Evolutionary conservation across 92 coral and sea anemone genomes (phyloP), one percentile per base, ranked within the genome.

Genomic region (Blastomussa wellsi): DNA sequence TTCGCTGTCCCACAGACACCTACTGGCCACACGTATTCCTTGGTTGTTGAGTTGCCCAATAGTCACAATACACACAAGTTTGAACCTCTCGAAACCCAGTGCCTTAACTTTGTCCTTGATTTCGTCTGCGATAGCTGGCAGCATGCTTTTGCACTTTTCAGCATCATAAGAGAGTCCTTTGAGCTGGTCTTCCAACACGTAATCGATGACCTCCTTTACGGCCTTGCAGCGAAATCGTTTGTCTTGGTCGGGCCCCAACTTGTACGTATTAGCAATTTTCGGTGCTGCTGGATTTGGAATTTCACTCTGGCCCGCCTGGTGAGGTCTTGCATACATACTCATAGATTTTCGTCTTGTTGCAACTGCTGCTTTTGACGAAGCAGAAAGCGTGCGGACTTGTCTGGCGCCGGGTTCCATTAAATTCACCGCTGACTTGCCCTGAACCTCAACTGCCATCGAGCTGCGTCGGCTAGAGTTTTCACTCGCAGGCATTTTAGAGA

Each of bases 1-100:
- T 14, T 84, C 75, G 41, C 80, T 89, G 70, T 97, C 94, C 99
- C 99, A 97, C 28, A 97, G 91, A 73, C 99, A 97, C 36, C 99
- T 87, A 80, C 99, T 97, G 2, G 97, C 98, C 28, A 88, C 89
- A 17, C 98, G 84, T 7, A 94, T 72, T 5, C 95, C 97, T 87
- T 97, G 99, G 77, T 84, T 90, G 51, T 89, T 88, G 31, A 91
- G 83, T 9, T 94, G 91, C 14, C 99, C 99, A 73, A 97, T 93
- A 28, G 94, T 94, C 17, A 92, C 93, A 35, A 89, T 86, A 79
- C 99, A 97, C 8, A 97, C 98, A 73, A 97, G 89, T 77, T 97
- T 97, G 70, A 90, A 97, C 22, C 99, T 89, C 0, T 93, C 97
- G 82, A 86, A 97, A 5, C 98, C 98, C 57, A 97, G 69, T 11